Conservation (phyloP, 2,888 invertebrate species). For the Ferdinandea cuprea region DNA sequence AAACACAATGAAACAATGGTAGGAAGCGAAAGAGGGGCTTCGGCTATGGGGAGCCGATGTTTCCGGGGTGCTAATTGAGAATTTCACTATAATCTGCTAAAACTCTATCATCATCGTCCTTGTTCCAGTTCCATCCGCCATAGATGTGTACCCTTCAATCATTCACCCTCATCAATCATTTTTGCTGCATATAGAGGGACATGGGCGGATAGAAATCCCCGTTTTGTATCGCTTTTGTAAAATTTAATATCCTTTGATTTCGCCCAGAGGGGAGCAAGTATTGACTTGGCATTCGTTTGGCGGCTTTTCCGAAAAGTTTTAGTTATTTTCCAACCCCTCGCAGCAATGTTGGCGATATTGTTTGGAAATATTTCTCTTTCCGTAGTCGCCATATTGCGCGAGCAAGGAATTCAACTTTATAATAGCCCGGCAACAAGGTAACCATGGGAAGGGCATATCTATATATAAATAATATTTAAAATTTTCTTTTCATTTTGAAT, state of each 20-base stretch:
- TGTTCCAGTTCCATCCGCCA: constrained; percentile 17
- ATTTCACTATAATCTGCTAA: constrained; percentile 30
- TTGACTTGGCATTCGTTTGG: too few relatives aligned
- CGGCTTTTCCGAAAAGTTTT: too few relatives aligned
- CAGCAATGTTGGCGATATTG: neutral
- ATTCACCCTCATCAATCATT: constrained; percentile 52
- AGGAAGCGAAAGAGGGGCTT: too few relatives aligned
- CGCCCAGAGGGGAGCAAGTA: too few relatives aligned
- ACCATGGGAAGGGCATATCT: too few relatives aligned
- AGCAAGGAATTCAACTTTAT: constrained; percentile 6
- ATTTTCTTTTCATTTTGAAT: neutral
- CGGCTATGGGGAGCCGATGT: too few relatives aligned
- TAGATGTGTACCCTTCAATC: constrained; percentile 42
- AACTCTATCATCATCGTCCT: constrained; percentile 32
- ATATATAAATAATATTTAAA: constrained; percentile 9
- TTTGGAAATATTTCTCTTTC: constrained; percentile 27
- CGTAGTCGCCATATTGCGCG: constrained; percentile 5
- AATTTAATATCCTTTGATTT: constrained; percentile 71
- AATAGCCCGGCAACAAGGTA: neutral
- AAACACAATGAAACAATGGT: constrained; percentile 1
- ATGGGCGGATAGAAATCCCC: constrained; percentile 45
- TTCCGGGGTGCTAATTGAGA: constrained; percentile 67
- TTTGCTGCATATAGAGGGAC: constrained; percentile 15
- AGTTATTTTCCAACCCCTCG: constrained; percentile 4
- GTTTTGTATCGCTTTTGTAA: constrained; percentile 68